phyloP scores from a whole-genome alignment of 1,140 invertebrate species.

The Drosophila sp. region DNA sequence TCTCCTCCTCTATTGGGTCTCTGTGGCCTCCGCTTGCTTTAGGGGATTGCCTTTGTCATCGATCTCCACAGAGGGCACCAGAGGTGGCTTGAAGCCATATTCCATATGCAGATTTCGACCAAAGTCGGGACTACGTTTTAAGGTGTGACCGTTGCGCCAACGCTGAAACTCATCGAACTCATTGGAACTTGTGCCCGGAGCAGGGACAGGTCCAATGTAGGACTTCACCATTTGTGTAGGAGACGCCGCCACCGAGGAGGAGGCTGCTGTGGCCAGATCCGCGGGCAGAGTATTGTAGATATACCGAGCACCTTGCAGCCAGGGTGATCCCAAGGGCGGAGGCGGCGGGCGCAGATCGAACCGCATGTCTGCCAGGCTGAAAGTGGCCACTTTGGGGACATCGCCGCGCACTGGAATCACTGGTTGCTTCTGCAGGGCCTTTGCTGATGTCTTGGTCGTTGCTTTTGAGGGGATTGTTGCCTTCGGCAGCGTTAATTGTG shows the following conservation, averaged over 20 bases:
- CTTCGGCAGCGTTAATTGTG: conserved; percentile 43
- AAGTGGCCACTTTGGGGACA: conserved; percentile 63
- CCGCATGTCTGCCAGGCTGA: conserved; percentile 70
- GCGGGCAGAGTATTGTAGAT: conserved; percentile 74
- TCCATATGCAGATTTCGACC: conserved; percentile 89
- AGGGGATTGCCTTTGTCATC: conserved; percentile 87
- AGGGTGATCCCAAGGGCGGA: conserved; percentile 61
- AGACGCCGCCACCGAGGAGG: conserved; percentile 31
- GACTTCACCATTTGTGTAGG: conserved; percentile 58
- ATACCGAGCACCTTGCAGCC: conserved; percentile 71
- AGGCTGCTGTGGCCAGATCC: conserved; percentile 61
- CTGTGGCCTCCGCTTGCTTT: conserved; percentile 61
- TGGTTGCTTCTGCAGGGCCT: conserved; percentile 41
- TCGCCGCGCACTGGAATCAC: conserved; percentile 53
- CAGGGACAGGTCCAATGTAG: conserved; percentile 60
- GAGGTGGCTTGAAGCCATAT: conserved; percentile 91
- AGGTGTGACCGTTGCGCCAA: conserved; percentile 76
- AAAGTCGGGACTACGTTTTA: conserved; percentile 84
- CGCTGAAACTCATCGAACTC: conserved; percentile 84
- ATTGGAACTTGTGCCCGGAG: conserved; percentile 63
- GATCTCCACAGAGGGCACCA: conserved; percentile 91
- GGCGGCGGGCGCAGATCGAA: conserved; percentile 74
- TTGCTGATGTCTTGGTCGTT: conserved; percentile 4
- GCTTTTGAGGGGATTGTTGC: not conserved
- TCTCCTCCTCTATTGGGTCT: not conserved